phyloP scores from a whole-genome alignment of 2,888 invertebrate genomes.

The Invenusta paracnida region DNA sequence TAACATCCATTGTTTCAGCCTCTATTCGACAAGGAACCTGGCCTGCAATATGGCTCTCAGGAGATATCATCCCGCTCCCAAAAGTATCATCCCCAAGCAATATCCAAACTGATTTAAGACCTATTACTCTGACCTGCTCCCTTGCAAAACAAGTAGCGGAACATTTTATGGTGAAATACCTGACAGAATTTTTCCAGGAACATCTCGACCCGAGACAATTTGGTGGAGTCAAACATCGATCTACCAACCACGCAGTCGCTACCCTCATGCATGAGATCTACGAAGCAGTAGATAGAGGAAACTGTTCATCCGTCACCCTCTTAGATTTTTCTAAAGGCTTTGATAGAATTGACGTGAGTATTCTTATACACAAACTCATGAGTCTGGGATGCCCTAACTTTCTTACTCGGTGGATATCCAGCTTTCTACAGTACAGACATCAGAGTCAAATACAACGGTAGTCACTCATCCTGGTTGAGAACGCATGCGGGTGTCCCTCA shows the following conservation, averaged over 20 bases:
- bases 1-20: background rate
- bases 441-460: constrained; percentile 23
- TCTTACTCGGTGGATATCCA: constrained; percentile 6
- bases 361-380: background rate
- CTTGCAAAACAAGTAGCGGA: background rate
- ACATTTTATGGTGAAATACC: background rate
- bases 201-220: background rate
- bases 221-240: background rate
- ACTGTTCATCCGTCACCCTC: background rate
- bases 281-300: background rate
- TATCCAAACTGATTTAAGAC: background rate
- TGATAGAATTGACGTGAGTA: background rate
- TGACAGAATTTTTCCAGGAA: background rate
- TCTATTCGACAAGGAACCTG: background rate
- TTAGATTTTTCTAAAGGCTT: background rate
- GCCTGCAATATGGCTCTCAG: background rate
- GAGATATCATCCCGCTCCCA: constrained; percentile 1
- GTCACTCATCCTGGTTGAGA: constrained; percentile 25
- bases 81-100: background rate
- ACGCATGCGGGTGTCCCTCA: constrained; percentile 19
- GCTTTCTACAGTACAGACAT: constrained; percentile 26
- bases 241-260: background rate
- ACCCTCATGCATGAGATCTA: background rate
- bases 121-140: background rate
- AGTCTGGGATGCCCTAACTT: background rate